Conservation (phyloP, 1,140 invertebrate species). For the Campodea augens region DNA sequence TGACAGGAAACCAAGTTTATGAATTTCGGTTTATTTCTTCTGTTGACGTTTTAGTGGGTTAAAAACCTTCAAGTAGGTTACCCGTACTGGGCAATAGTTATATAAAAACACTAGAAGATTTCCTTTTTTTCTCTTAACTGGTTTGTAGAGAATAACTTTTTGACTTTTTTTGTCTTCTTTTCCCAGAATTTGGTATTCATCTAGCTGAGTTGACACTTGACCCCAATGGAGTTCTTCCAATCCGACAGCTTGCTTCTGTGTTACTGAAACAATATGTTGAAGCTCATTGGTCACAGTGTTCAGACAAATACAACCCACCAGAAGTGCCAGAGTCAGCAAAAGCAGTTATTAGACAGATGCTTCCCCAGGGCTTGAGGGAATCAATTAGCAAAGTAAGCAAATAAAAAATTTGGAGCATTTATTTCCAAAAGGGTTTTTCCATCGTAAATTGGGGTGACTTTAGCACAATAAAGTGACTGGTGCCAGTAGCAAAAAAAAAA, state of each 20-base stretch:
- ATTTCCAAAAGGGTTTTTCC: no score
- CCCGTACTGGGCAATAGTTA: neutral
- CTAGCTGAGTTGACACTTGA: constrained; percentile 51
- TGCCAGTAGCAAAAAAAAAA: no score
- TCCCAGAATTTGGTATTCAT: constrained; percentile 48
- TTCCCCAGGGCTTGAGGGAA: constrained; percentile 45
- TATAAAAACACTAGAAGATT: no score
- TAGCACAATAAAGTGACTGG: no score
- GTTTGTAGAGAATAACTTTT: neutral
- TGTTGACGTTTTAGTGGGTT: no score
- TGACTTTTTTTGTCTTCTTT: constrained; percentile 8
- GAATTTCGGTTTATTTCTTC: no score
- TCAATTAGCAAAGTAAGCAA: constrained; percentile 50
- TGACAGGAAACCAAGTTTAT: no score
- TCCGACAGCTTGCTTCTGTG: constrained; percentile 50
- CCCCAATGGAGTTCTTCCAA: constrained; percentile 35
- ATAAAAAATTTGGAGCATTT: no score
- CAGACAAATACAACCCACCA: constrained; percentile 40
- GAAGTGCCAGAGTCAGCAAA: constrained; percentile 39
- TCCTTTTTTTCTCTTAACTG: no score
- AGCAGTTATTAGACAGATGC: constrained; percentile 39
- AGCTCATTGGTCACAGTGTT: constrained; percentile 40
- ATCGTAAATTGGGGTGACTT: no score
- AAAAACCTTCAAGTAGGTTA: no score
- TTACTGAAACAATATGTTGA: constrained; percentile 58